Conservation (phyloP, 2,888 invertebrate species). For the Parapristionchus giblindavisi region DNA sequence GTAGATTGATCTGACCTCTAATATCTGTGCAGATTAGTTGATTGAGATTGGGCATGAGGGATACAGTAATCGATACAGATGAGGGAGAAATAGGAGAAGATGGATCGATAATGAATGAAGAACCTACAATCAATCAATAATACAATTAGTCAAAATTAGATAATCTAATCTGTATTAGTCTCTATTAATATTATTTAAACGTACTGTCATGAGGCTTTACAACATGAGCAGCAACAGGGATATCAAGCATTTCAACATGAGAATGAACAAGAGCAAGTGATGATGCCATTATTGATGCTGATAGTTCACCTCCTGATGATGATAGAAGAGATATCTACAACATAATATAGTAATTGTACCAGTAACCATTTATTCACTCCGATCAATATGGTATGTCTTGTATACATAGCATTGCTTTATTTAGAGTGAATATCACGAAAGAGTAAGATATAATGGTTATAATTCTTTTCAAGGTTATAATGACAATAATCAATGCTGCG, state of each 20-base stretch:
- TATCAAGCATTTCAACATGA: constrained; percentile 30
- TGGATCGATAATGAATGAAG: constrained; percentile 30
- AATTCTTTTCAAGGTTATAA: too few relatives aligned
- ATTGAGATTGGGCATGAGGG: constrained; percentile 36
- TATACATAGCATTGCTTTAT: too few relatives aligned
- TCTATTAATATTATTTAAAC: too few relatives aligned
- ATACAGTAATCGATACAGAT: constrained; percentile 34
- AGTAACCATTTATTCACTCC: too few relatives aligned
- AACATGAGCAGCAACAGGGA: constrained; percentile 33
- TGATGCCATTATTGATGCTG: constrained; percentile 44
- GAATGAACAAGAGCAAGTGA: constrained; percentile 53
- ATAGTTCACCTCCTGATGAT: constrained; percentile 52
- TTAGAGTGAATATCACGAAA: too few relatives aligned
- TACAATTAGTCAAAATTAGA: not conserved
- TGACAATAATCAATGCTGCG: too few relatives aligned
- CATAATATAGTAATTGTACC: too few relatives aligned
- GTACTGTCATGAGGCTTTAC: constrained; percentile 5
- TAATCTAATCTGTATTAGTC: too few relatives aligned
- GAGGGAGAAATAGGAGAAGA: constrained; percentile 27
- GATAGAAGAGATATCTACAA: constrained; percentile 48
- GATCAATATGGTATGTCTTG: too few relatives aligned
- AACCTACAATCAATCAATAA: not conserved
- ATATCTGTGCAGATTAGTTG: constrained; percentile 31
- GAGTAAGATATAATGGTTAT: too few relatives aligned
- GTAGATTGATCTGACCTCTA: constrained; percentile 7